Percentiles rank a stretch among this genome's conserved stretches.
Evolutionary conservation across 2,888 invertebrate species (phyloP).

Genomic region (Aphelenchoides bicaudatus): DNA sequence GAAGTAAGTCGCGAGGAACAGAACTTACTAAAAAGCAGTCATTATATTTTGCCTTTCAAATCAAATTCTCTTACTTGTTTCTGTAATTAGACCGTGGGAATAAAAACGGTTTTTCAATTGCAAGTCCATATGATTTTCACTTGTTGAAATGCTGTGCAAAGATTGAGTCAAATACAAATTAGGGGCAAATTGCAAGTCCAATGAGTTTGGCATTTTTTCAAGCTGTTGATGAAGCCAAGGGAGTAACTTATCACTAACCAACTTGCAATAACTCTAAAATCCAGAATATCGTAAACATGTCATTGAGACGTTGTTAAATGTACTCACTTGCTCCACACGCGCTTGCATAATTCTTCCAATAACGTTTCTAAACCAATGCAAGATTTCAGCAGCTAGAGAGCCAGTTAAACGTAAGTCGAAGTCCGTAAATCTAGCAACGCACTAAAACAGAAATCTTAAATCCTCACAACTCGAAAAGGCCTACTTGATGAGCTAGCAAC

Average conservation of each 20-base stretch:
- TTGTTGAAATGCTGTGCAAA: constrained; percentile 46
- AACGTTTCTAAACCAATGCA: constrained; percentile 51
- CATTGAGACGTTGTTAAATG: background rate
- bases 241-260: constrained; percentile 47
- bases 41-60: too few relatives aligned
- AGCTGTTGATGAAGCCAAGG: constrained; percentile 54
- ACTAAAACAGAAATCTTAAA: too few relatives aligned
- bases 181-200: constrained; percentile 25
- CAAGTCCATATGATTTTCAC: constrained; percentile 43
- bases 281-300: background rate
- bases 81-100: constrained; percentile 22
- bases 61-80: too few relatives aligned
- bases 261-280: constrained; percentile 49
- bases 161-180: constrained; percentile 38
- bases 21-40: too few relatives aligned
- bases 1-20: too few relatives aligned
- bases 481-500: constrained; percentile 48
- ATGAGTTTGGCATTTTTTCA: constrained; percentile 43
- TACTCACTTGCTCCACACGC: constrained; percentile 44
- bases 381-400: constrained; percentile 40
- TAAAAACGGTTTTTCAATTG: constrained; percentile 39
- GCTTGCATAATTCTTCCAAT: constrained; percentile 44
- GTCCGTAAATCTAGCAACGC: constrained; percentile 41
- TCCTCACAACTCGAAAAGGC: too few relatives aligned
- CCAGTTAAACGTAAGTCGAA: constrained; percentile 32